phyloP scores from a whole-genome alignment of 2,888 invertebrate genomes.

The Ophonus ardosiacus region DNA sequence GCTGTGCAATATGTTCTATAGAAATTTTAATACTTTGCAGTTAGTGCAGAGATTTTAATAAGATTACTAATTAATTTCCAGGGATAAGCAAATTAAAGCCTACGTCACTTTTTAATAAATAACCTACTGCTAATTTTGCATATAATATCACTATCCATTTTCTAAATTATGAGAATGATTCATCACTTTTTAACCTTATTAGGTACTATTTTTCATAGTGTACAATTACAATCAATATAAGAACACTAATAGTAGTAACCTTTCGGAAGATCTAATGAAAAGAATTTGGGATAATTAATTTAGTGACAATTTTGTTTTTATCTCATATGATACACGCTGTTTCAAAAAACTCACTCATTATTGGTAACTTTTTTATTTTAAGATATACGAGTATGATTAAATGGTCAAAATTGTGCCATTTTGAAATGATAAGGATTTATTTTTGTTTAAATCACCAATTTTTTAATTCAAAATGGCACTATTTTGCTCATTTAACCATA shows the following conservation, averaged over 20 bases:
- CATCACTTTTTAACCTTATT: neutral
- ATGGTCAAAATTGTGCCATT: no score
- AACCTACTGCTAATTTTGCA: constrained; percentile 6
- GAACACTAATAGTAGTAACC: neutral
- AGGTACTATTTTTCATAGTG: neutral
- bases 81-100: neutral
- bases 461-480: no score
- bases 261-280: neutral
- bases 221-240: neutral
- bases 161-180: constrained; percentile 7
- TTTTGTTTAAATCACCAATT: no score
- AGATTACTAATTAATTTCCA: neutral
- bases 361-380: no score
- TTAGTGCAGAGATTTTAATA: neutral
- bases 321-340: no score
- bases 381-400: no score
- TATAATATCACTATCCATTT: neutral
- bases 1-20: neutral
- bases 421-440: no score
- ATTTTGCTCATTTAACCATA: no score
- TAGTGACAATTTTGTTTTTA: no score
- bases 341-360: no score
- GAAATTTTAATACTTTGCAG: neutral
- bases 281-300: neutral
- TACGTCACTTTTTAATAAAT: constrained; percentile 24